Evolutionary conservation across 2,113 vertebrate species (phyloP), one percentile per base, ranked within the genome.

Genomic region (Aspiorhynchus laticeps): DNA sequence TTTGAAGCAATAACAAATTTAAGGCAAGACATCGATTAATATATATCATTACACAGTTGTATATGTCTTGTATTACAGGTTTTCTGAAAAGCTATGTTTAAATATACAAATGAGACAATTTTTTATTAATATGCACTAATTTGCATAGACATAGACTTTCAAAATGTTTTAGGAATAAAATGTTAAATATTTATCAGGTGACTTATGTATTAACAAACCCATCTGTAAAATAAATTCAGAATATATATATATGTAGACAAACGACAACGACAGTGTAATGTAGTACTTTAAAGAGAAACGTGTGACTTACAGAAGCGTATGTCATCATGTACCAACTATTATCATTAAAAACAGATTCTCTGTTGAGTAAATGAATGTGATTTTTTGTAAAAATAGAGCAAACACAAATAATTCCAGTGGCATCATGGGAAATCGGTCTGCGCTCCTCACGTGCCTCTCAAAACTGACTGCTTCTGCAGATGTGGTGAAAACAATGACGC

Each of bases 381-480:
- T 71, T 71, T 71, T 38, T 38, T 36, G 7, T 2, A 21, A 43
- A 75, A 46, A 41, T 43, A 75, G 38, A 75, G 73, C 41, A 26
- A 75, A 48, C 14, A 21, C 12, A 53, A 83, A 33, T 26, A 71
- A 10, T 65, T 82, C 33, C 41, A 84, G 81, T 12, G 81, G 83
- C 83, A 82, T 78, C 73, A 14, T 78, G 83, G 63, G 88, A 83
- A 43, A 56, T 28, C 26, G 17, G 31, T 43, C 21, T 0, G 36
- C 1, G 33, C 51, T 71, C 5, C 12, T 51, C 85, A 75, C 74
- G 21, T 77, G 78, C 67, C 14, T 78, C 26, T 69, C 41, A 61
- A 74, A 88, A 14, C 71, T 65, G 65, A 87, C 48, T 71, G 53
- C 24, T 89, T 89, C 36, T 74, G 41, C 88, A 89, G 86, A 86